phyloP scores from a whole-genome alignment of 2,113 vertebrate species.

The Vulpes ferrilata region DNA sequence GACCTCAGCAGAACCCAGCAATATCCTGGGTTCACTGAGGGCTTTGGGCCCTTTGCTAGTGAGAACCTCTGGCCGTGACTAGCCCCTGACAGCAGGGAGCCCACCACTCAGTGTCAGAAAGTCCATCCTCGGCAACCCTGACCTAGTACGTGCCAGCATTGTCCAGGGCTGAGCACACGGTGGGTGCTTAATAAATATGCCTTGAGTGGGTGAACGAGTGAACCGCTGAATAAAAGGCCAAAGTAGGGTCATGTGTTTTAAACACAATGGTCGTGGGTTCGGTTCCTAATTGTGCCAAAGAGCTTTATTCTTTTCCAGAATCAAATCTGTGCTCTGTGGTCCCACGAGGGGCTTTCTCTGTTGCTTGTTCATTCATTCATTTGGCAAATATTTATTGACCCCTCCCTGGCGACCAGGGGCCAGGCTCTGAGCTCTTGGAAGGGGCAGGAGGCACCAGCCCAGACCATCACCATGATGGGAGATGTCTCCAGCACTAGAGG shows the following conservation, averaged over 20 bases:
- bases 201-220: neutral
- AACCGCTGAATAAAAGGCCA: neutral
- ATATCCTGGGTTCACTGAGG: neutral
- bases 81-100: neutral
- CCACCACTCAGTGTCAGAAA: rapidly evolving
- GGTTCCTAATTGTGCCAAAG: neutral
- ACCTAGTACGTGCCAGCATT: neutral
- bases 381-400: neutral
- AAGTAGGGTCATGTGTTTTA: neutral
- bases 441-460: neutral
- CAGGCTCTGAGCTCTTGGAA: neutral
- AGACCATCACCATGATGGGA: rapidly evolving
- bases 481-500: rapidly evolving
- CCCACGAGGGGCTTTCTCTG: neutral
- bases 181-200: neutral
- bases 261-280: neutral
- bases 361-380: neutral
- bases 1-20: slow-evolving; percentile 23
- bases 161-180: neutral
- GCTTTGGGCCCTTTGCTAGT: neutral
- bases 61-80: neutral
- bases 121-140: rapidly evolving
- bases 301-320: neutral
- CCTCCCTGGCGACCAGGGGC: neutral
- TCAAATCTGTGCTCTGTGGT: neutral